phyloP scores from a whole-genome alignment of 1,140 invertebrate genomes.

The Drosophila willistoni region DNA sequence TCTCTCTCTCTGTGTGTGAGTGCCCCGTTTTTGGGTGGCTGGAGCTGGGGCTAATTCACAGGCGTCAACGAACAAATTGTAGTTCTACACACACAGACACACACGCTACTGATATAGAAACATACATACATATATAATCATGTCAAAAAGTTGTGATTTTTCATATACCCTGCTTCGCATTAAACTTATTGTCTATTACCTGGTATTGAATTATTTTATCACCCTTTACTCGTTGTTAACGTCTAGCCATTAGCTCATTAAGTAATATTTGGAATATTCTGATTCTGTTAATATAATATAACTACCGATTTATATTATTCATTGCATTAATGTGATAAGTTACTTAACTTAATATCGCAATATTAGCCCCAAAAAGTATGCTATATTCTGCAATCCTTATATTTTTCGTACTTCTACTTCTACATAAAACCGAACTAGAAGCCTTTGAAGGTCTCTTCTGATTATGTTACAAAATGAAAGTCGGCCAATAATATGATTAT shows the following conservation, averaged over 20 bases:
- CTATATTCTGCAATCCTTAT: neutral
- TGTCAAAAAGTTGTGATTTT: slow-evolving; percentile 22
- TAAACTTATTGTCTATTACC: no score
- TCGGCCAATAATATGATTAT: no score
- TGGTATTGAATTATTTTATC: no score
- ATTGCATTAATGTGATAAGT: no score
- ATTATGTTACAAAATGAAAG: no score
- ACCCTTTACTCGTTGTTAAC: no score
- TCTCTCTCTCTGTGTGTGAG: slow-evolving; percentile 9
- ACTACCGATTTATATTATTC: no score
- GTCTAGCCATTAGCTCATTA: no score
- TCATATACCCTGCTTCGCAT: neutral
- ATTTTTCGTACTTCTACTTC: neutral
- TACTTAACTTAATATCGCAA: neutral
- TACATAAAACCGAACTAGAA: no score
- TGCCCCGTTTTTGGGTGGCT: slow-evolving; percentile 28
- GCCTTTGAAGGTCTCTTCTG: no score
- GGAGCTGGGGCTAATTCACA: slow-evolving; percentile 59
- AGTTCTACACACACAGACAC: slow-evolving; percentile 48
- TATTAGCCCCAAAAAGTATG: slow-evolving; percentile 11
- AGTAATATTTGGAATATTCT: no score
- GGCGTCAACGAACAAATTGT: slow-evolving; percentile 74
- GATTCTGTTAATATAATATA: neutral
- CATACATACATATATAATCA: slow-evolving; percentile 15
- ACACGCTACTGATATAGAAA: slow-evolving; percentile 18